Base-by-base conservation (phyloP, 2,888 invertebrate genomes). In the Sarcophaga subvicina region DNA sequence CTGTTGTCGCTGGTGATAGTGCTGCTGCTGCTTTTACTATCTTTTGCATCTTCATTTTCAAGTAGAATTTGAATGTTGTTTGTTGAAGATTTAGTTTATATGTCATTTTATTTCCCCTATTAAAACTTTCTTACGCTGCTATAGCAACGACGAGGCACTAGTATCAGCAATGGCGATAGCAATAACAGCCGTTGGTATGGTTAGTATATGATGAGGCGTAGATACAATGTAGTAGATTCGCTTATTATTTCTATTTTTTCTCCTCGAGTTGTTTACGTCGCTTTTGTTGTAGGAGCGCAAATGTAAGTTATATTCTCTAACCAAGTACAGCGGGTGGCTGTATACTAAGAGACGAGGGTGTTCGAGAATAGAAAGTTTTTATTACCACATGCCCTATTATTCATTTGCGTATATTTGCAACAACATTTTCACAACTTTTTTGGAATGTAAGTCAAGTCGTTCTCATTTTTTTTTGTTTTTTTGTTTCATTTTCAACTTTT, bases 381-480 rank as follows among this genome's bases (percentile, higher is more conserved):
- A 59, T 59, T 49, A 77, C 54, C 69, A 76, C 49, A 85, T 67
- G 72, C 76, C 72, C 71, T 76, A 64, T 64, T 69, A 25, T 71
- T 79, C 71, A 64, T 80, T 80, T 59, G 59, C 27, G 77, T 69
- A 60, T 67, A 60, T 67, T 70, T 71, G 47, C 82, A 82, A 60
- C 70, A 70, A 82, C 6, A 54, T 62, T 76, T 77, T 59, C 5
- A 54, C 76, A 82, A 77, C 25, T 82, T 82, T 82, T 77, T 73
- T 11, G 10, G 64, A 64, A 66, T 27, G 49, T 49, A 75, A 80
- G 63, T 76, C 70, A 70, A 82, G 59, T 83, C 49, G 75, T 83
- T 90, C 37, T n/a, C 4, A 17, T 69, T n/a, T 69, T 37, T 69
- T n/a, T 69, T 37, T 54, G 49, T 25, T 88, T 90, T 88, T 88